Percentiles rank a stretch among this genome's conserved stretches.
phyloP scores from a whole-genome alignment of 2,888 invertebrate genomes.

The Beris morrisii region DNA sequence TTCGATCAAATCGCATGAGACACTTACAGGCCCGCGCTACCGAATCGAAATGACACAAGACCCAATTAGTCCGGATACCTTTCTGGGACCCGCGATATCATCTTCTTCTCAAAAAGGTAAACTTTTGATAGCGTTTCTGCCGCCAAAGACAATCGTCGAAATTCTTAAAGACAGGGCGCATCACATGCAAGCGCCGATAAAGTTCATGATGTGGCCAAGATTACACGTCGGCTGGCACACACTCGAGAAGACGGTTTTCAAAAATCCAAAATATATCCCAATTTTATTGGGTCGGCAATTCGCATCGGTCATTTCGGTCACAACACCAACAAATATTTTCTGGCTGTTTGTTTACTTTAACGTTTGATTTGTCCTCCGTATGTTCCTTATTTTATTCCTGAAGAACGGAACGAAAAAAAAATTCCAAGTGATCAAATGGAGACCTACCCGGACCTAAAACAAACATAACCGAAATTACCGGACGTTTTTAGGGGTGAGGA shows the following conservation, averaged over 20 bases:
- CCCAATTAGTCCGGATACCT: constrained; percentile 5
- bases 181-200: constrained; percentile 19
- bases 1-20: not conserved
- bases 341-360: not conserved
- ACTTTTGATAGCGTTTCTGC: constrained; percentile 15
- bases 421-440: constrained; percentile 6
- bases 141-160: constrained; percentile 33
- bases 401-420: no score
- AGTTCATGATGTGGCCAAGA: constrained; percentile 13
- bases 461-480: constrained; percentile 17
- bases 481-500: constrained; percentile 11
- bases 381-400: no score
- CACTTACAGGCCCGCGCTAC: constrained; percentile 21
- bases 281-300: constrained; percentile 19
- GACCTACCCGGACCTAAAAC: constrained; percentile 6
- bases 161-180: constrained; percentile 35
- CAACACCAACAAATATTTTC: constrained; percentile 9
- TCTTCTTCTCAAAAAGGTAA: constrained; percentile 5
- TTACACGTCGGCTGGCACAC: constrained; percentile 10
- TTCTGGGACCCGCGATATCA: constrained; percentile 12
- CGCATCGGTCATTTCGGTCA: constrained; percentile 18
- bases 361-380: not conserved
- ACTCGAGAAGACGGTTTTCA: constrained; percentile 1
- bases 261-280: constrained; percentile 2
- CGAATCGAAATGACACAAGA: constrained; percentile 26